These are phyloP conservation scores for Brienomyrus longianalis DNA, from an alignment of 2,113 vertebrate genomes.

Conservation along the genomic window DNA sequence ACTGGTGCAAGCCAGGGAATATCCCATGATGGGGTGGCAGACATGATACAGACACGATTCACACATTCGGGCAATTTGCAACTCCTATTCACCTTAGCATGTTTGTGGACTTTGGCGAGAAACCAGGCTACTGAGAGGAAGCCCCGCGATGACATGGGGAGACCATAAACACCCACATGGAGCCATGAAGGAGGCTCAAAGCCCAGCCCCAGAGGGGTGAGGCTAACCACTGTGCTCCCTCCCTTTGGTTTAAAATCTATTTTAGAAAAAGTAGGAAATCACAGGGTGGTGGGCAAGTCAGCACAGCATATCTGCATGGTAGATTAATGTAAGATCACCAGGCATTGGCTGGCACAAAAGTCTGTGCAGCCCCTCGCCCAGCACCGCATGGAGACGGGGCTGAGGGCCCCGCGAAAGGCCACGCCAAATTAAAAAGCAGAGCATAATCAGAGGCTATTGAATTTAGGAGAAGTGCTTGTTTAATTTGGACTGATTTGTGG, in stretches of 20 bases:
- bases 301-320: constrained; percentile 32
- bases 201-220: not conserved
- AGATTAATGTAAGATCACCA: constrained; percentile 40
- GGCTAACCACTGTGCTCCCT: not conserved
- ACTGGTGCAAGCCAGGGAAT: not conserved
- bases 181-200: not conserved
- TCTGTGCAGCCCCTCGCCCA: constrained; percentile 18
- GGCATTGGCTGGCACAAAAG: constrained; percentile 38
- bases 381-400: constrained; percentile 16
- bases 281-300: constrained; percentile 23
- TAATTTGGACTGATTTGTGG: constrained; percentile 6
- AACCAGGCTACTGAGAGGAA: not conserved
- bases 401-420: constrained; percentile 30
- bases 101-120: not conserved
- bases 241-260: not conserved
- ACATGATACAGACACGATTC: not conserved
- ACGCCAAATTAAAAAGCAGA: constrained; percentile 38
- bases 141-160: not conserved
- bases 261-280: constrained; percentile 30
- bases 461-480: constrained; percentile 21
- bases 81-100: not conserved
- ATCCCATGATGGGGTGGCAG: not conserved
- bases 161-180: not conserved
- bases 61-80: not conserved
- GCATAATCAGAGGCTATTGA: constrained; percentile 28